Evolutionary conservation across 2,888 invertebrate genomes (phyloP), one percentile per base, ranked within the genome.

Genomic region (Callinectes sapidus): DNA sequence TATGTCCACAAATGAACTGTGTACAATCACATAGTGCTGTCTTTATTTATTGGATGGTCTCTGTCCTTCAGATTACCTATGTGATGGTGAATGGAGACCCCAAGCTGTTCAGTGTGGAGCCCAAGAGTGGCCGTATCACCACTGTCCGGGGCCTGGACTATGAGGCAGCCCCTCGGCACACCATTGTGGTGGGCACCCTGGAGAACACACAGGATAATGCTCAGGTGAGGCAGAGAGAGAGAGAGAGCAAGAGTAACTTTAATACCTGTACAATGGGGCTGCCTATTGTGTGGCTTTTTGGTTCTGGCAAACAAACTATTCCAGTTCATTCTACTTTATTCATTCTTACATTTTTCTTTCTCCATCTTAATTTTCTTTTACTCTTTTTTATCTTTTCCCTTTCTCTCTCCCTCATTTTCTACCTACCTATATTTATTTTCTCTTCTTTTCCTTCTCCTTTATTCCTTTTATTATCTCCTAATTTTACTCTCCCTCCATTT

Each of bases 101-200:
- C 8, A 42, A 89, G 54, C 85, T 93, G 87, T 94, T 94, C 90
- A 93, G 54, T 23, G 91, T 94, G 23, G 93, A 92, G 14, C 88
- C 91, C 16, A 71, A 92, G 77, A 90, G 91, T 0, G 99, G 99
- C 0, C 96, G 97, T 90, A 97, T 98, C 48, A 97, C 97, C 95
- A 98, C 98, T 0, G 96, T 97, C 0, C 96, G 97, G 90, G 97
- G 97, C 0, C 96, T 98, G 91, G 98, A 98, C 95, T 97, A 97
- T 95, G 98, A 98, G 95, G 96, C 96, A 94, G 97, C 97, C 90
- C 97, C 96, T 39, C 96, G 97, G 87, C 97, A 98, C 95, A 97
- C 97, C 92, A 96, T 98, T 0, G 96, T 97, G 1, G 97, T 98
- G 2, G 98, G 98, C 0, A 98, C 98, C 0, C 96, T 97, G 94